Base-by-base conservation (phyloP, 2,113 vertebrate species). In the Forbesichthys papilliferus region DNA sequence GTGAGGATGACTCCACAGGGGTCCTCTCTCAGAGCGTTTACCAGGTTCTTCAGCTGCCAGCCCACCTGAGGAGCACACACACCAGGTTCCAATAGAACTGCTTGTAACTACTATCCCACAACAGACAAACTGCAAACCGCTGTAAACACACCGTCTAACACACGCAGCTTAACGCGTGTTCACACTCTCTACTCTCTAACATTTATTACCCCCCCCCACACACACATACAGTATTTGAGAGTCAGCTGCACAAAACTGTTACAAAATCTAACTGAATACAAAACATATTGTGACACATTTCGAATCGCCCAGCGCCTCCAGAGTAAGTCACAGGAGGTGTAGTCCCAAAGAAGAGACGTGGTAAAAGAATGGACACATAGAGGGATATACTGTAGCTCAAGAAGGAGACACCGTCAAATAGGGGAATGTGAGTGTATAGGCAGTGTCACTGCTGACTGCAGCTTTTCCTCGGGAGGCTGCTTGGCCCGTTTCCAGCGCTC, bases 31-130 rank as follows among this genome's bases (percentile, higher is more conserved):
- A 96, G 71, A n/a, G 95, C 94, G 59, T 95, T 96, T 53, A 96
- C 94, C 18, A 95, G 83, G 87, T 95, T 96, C 91, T 95, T 96
- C 89, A 97, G 86, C 87, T 96, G 95, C 95, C 95, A 96, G 81
- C 95, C 95, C 83, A 96, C 94, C 94, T 95, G 75, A 68, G 59
- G 80, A 85, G 61, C 84, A 88, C 82, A 89, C 54, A 85, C 63
- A 66, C 58, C 16, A 54, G 74, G 66, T 75, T 48, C 27, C 34
- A 2, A 64, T 71, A 72, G n/a, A 42, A 65, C 58, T 64, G 72
- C 65, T 56, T 34, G 48, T 67, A 42, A 51, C 49, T 13, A 4
- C 53, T 13, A 42, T 42, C 7, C 36, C 36, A 42, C 36, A 6
- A 61, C 46, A 52, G 64, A 63, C 64, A 68, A 53, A 55, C 11